phyloP scores from a whole-genome alignment of 2,797 vertebrate species.

The Sebastolobus alascanus region DNA sequence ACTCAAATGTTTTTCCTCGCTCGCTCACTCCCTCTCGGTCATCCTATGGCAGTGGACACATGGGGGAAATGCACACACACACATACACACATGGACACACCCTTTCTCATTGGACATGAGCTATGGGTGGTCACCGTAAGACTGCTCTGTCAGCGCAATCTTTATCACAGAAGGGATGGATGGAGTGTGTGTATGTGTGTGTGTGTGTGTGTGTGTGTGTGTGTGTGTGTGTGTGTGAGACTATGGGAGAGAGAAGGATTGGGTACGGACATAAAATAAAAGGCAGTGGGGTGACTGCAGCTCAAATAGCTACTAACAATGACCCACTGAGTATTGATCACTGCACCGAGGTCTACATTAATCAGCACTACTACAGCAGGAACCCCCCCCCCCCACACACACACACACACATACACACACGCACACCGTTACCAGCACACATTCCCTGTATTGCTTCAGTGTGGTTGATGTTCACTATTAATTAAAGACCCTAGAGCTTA shows the following conservation, averaged over 20 bases:
- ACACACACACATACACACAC: neutral
- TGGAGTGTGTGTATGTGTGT: slow-evolving; percentile 1
- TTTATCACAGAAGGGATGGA: slow-evolving; percentile 37
- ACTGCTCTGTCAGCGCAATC: slow-evolving; percentile 69
- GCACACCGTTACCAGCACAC: neutral
- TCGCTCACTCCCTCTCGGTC: neutral
- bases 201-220: slow-evolving; percentile 8
- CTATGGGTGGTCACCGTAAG: slow-evolving; percentile 41
- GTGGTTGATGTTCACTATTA: slow-evolving; percentile 14
- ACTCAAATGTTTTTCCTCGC: neutral
- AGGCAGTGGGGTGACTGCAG: slow-evolving; percentile 11
- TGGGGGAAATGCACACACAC: neutral
- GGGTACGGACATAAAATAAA: slow-evolving; percentile 40
- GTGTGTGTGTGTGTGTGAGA: slow-evolving; percentile 2
- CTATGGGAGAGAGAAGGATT: neutral
- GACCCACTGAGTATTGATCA: slow-evolving; percentile 52
- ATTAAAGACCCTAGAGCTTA: neutral
- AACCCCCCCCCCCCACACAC: neutral
- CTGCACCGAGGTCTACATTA: slow-evolving; percentile 18
- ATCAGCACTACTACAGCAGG: slow-evolving; percentile 15
- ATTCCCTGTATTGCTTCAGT: slow-evolving; percentile 7
- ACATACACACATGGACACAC: slow-evolving; percentile 14
- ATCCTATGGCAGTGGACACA: slow-evolving; percentile 14
- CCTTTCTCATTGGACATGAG: slow-evolving; percentile 41
- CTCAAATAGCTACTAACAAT: slow-evolving; percentile 50